Conservation (phyloP, 2,797 vertebrate species). For the Coregonus sp. region DNA sequence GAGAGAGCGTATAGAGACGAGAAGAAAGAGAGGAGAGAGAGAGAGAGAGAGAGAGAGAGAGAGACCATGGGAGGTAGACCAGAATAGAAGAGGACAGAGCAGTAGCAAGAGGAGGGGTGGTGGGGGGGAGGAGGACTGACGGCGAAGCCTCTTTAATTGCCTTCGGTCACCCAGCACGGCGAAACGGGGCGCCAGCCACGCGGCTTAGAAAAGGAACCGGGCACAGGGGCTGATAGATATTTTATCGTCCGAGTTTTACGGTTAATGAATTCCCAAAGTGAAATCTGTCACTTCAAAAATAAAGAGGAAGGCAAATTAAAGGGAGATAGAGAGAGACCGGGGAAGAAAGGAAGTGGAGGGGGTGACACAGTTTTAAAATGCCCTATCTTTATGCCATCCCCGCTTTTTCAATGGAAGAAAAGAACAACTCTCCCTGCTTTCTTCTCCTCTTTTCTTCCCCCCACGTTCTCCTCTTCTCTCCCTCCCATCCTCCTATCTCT, state of each 20-base stretch:
- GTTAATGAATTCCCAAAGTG: constrained; percentile 98
- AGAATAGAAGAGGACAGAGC: too few relatives aligned
- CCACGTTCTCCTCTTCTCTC: constrained; percentile 73
- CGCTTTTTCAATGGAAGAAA: constrained; percentile 97
- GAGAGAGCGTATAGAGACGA: constrained; percentile 10
- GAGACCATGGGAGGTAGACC: constrained; percentile 44
- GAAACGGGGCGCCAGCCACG: constrained; percentile 85
- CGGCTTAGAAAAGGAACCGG: constrained; percentile 83
- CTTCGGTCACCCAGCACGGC: constrained; percentile 86
- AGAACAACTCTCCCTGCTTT: constrained; percentile 77
- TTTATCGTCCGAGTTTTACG: constrained; percentile 93
- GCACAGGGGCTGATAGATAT: constrained; percentile 85
- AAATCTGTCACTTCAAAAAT: constrained; percentile 93
- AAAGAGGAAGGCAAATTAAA: constrained; percentile 85
- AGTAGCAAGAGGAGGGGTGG: too few relatives aligned
- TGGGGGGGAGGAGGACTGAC: constrained; percentile 23
- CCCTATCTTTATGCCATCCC: constrained; percentile 94
- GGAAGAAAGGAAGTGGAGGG: constrained; percentile 75
- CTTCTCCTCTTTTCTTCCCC: constrained; percentile 76
- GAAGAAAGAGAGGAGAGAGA: too few relatives aligned
- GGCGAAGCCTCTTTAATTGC: constrained; percentile 80
- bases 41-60: constrained; percentile 21
- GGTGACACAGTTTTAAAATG: constrained; percentile 84
- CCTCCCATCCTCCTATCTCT: constrained; percentile 77
- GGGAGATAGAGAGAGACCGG: constrained; percentile 77